Percentiles rank a stretch among this genome's conserved stretches.
These are phyloP conservation scores for Antheraea yamamai DNA, from an alignment of 2,888 invertebrate species.

Conservation along the genomic window DNA sequence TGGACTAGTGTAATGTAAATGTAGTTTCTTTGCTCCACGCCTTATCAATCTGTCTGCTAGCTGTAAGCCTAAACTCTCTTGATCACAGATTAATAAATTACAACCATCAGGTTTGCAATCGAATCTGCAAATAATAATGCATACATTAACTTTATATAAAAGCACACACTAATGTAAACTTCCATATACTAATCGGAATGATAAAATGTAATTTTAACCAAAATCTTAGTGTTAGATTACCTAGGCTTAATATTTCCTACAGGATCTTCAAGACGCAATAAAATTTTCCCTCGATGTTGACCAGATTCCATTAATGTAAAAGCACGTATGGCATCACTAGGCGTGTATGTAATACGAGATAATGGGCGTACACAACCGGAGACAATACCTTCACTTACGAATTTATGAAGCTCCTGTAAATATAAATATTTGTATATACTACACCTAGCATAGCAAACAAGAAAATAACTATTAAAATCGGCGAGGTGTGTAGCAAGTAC, in stretches of 20 bases:
- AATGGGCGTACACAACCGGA: conserved; percentile 60
- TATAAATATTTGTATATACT: conserved; percentile 2
- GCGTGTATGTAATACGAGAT: conserved; percentile 49
- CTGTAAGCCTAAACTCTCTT: conserved; percentile 41
- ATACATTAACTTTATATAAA: too few relatives aligned
- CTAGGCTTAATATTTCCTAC: conserved; percentile 30
- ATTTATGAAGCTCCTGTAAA: conserved; percentile 36
- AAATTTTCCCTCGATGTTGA: conserved; percentile 57
- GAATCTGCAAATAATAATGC: conserved; percentile 28
- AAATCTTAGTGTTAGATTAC: conserved; percentile 28
- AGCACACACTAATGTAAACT: too few relatives aligned
- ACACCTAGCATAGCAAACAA: not conserved
- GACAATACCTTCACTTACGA: conserved; percentile 56
- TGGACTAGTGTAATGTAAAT: conserved; percentile 33
- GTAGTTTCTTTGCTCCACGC: conserved; percentile 48
- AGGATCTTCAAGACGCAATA: conserved; percentile 41
- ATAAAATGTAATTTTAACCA: too few relatives aligned
- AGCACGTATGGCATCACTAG: conserved; percentile 48
- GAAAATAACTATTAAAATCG: too few relatives aligned
- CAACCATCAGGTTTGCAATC: conserved; percentile 28
- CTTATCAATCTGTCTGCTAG: conserved; percentile 45
- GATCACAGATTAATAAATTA: conserved; percentile 43
- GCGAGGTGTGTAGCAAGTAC: too few relatives aligned
- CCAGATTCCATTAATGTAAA: conserved; percentile 53
- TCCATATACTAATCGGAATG: too few relatives aligned